Evolutionary conservation across 2,797 vertebrate species (phyloP).

Genomic region (Melopsittacus undulatus): DNA sequence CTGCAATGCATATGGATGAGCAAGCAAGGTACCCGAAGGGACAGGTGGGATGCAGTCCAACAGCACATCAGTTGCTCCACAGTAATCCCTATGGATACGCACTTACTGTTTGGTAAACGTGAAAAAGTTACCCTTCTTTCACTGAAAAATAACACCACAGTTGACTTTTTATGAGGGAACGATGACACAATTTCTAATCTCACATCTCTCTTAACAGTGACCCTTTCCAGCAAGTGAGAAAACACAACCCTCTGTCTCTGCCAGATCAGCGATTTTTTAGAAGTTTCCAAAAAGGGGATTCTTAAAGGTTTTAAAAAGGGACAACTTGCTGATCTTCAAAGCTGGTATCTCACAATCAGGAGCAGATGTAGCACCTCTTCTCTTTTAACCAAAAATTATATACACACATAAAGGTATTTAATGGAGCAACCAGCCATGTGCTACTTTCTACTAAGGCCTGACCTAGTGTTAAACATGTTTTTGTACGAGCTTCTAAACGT

Average conservation of each 20-base stretch:
- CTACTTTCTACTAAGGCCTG: neutral
- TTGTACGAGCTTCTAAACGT: neutral
- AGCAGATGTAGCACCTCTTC: neutral
- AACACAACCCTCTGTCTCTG: neutral
- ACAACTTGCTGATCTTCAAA: neutral
- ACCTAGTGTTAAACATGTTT: neutral
- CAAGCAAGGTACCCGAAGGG: neutral
- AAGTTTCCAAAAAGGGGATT: neutral
- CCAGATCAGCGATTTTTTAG: rapidly evolving
- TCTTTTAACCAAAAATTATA: neutral
- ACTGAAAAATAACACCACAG: neutral
- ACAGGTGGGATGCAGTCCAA: rapidly evolving
- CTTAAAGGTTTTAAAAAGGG: neutral
- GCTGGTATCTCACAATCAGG: neutral
- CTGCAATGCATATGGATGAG: rapidly evolving
- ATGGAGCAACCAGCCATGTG: neutral
- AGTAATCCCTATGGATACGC: neutral
- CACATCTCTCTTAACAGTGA: neutral
- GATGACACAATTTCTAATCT: neutral
- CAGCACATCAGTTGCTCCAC: neutral
- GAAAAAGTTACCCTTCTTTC: neutral
- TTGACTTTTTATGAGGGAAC: neutral
- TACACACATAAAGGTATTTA: neutral
- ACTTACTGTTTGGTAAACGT: neutral
- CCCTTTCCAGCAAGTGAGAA: neutral